Conservation (phyloP, 2,113 vertebrate species). For the Numida meleagris region DNA sequence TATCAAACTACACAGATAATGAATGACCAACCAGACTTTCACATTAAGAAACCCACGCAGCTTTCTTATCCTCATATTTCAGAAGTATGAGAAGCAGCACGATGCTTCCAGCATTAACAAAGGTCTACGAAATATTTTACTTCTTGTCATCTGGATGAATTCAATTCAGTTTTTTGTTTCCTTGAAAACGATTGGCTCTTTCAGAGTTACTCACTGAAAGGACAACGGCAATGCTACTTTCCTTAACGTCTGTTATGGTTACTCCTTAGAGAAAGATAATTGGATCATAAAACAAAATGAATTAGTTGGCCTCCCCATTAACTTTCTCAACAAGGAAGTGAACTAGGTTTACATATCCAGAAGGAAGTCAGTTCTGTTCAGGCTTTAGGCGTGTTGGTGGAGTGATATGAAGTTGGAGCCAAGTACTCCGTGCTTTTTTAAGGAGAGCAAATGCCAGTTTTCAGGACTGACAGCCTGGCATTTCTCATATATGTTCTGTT, state of each 20-base stretch:
- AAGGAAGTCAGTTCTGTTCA: background rate
- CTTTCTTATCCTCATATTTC: background rate
- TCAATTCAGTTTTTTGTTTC: background rate
- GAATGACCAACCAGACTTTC: constrained; percentile 28
- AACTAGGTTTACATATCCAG: background rate
- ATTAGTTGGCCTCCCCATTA: background rate
- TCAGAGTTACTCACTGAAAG: background rate
- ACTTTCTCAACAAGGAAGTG: background rate
- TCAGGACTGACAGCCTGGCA: background rate
- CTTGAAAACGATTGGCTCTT: background rate
- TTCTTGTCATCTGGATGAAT: background rate
- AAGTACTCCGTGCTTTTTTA: background rate
- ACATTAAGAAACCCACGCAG: background rate
- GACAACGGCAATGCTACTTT: background rate
- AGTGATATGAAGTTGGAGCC: background rate
- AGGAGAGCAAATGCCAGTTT: background rate
- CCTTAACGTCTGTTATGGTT: background rate
- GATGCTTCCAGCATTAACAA: background rate
- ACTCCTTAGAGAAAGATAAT: background rate
- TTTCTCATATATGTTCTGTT: background rate
- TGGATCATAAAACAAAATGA: background rate
- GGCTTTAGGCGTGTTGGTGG: background rate
- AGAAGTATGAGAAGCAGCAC: background rate
- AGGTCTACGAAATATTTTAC: background rate
- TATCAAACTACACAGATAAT: constrained; percentile 51